Conservation (phyloP, 2,113 vertebrate genomes). For the Danio rerio region GRCz12tu NC_133192.1:19422001-19422500, state of each 20-base stretch:
- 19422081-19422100: conserved; percentile 24
- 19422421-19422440: conserved; percentile 84
- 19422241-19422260: not conserved
- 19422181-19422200: conserved; percentile 3
- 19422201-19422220: not conserved
- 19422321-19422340: conserved; percentile 47
- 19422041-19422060: not conserved
- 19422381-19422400: conserved; percentile 64
- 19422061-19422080: conserved; percentile 13
- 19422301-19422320: conserved; percentile 9
- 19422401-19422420: conserved; percentile 82
- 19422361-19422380: conserved; percentile 68
- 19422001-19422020: conserved; percentile 38
- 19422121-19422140: not conserved
- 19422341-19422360: conserved; percentile 66
- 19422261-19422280: not conserved
- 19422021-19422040: conserved; percentile 9
- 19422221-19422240: not conserved
- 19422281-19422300: not conserved
- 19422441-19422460: conserved; percentile 86
- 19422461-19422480: conserved; percentile 70
- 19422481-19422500: conserved; percentile 43
- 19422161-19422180: conserved; percentile 13
- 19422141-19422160: not conserved
- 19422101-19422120: conserved; percentile 26